phyloP scores from a whole-genome alignment of 2,797 vertebrate species.

The Salmo trutta region DNA sequence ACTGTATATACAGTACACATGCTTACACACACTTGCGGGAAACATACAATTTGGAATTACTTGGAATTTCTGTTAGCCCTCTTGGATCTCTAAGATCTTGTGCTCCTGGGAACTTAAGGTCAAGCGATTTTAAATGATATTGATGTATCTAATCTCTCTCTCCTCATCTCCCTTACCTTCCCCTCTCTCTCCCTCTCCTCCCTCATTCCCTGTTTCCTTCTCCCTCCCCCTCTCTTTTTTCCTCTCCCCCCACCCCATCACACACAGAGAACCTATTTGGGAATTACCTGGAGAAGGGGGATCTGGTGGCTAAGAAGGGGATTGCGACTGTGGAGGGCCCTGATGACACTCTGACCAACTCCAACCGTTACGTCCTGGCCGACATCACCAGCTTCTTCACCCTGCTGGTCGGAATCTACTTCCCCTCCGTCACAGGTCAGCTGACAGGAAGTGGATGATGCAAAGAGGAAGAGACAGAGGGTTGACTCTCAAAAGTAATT shows the following conservation, averaged over 20 bases:
- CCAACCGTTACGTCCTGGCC: slow-evolving; percentile 89
- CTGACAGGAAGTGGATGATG: not conserved
- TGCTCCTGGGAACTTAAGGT: no score
- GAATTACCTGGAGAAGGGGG: slow-evolving; percentile 86
- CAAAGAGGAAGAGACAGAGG: not conserved
- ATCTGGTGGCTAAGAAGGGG: slow-evolving; percentile 84
- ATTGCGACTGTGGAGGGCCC: slow-evolving; percentile 67
- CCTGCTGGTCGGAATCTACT: slow-evolving; percentile 96
- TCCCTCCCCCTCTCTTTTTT: not conserved
- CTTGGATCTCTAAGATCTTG: no score
- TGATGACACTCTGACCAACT: slow-evolving; percentile 68
- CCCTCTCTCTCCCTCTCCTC: no score
- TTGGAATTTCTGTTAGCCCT: not conserved
- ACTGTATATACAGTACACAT: not conserved
- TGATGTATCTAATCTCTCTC: not conserved
- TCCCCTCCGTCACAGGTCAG: slow-evolving; percentile 97
- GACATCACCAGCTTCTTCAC: slow-evolving; percentile 99
- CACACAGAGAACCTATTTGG: slow-evolving; percentile 88
- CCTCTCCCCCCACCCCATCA: not conserved
- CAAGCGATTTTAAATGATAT: no score
- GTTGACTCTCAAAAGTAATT: not conserved
- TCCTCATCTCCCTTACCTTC: no score
- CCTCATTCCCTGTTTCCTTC: not conserved
- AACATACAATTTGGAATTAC: no score
- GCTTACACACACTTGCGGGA: not conserved